phyloP scores from a whole-genome alignment of 2,888 invertebrate species.

The Zaprionus lineosus region DNA sequence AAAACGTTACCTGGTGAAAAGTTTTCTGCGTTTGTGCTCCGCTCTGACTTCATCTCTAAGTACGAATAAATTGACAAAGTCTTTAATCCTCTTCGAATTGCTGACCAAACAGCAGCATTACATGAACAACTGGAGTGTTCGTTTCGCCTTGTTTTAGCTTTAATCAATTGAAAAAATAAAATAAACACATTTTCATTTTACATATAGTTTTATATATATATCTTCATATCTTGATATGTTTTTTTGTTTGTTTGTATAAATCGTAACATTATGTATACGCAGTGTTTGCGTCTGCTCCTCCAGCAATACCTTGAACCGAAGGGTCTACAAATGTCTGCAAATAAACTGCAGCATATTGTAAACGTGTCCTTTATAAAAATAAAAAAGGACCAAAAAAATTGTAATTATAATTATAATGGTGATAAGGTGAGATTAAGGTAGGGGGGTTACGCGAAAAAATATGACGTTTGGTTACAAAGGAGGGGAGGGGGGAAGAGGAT shows the following conservation, averaged over 20 bases:
- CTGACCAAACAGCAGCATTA: too few relatives aligned
- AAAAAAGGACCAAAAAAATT: conserved; percentile 24
- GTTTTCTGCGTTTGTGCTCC: conserved; percentile 78
- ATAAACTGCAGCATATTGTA: conserved; percentile 31
- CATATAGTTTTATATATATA: conserved; percentile 25
- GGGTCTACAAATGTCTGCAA: conserved; percentile 34
- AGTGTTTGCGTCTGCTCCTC: conserved; percentile 19
- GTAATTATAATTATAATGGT: conserved; percentile 13
- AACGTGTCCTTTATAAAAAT: conserved; percentile 24
- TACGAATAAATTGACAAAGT: too few relatives aligned
- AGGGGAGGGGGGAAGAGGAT: too few relatives aligned
- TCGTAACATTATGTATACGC: conserved; percentile 35
- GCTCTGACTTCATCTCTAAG: conserved; percentile 82
- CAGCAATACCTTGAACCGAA: conserved; percentile 27
- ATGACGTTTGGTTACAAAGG: too few relatives aligned
- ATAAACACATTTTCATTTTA: conserved; percentile 21
- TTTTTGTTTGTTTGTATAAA: conserved; percentile 32
- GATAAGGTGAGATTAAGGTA: too few relatives aligned
- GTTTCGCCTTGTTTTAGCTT: too few relatives aligned
- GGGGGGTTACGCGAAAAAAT: too few relatives aligned
- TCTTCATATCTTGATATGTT: conserved; percentile 31
- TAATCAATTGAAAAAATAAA: conserved; percentile 14
- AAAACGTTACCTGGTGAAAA: conserved; percentile 69
- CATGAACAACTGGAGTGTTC: too few relatives aligned
- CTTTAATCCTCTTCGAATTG: too few relatives aligned